Percentiles rank a stretch among this genome's conserved stretches.
Conservation (phyloP, 1,140 invertebrate species). For the Drosophila dunni region DNA sequence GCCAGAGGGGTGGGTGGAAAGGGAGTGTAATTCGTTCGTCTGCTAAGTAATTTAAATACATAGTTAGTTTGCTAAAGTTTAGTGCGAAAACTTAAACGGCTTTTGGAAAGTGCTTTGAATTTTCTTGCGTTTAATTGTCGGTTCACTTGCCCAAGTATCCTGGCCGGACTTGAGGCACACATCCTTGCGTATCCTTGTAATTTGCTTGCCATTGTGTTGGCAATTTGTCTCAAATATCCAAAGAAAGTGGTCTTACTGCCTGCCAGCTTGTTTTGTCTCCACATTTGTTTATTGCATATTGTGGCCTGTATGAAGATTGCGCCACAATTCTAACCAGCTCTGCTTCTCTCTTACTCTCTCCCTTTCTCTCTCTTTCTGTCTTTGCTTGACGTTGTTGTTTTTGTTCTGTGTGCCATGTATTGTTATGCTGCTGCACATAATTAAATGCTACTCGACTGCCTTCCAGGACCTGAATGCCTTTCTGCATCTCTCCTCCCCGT, state of each 20-base stretch:
- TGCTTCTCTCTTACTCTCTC: not conserved
- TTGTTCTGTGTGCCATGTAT: slow-evolving; percentile 35
- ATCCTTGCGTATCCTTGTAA: slow-evolving; percentile 41
- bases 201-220: slow-evolving; percentile 57
- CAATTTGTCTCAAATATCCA: slow-evolving; percentile 75
- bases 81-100: slow-evolving; percentile 72
- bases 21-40: slow-evolving; percentile 1
- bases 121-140: slow-evolving; percentile 70
- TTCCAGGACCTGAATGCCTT: not conserved
- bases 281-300: slow-evolving; percentile 64
- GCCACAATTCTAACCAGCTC: slow-evolving; percentile 21
- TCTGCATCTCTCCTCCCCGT: not conserved
- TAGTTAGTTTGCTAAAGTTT: slow-evolving; percentile 68
- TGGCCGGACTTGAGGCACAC: slow-evolving; percentile 14
- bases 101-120: slow-evolving; percentile 41
- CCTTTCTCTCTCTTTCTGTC: slow-evolving; percentile 1
- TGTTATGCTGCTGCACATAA: slow-evolving; percentile 59
- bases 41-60: slow-evolving; percentile 75
- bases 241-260: slow-evolving; percentile 29
- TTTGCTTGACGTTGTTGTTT: slow-evolving; percentile 25
- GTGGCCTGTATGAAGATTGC: slow-evolving; percentile 62
- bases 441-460: slow-evolving; percentile 59
- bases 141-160: slow-evolving; percentile 36
- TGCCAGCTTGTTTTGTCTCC: slow-evolving; percentile 10
- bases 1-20: too few species aligned